Conservation (phyloP, 2,113 vertebrate species). For the Eidolon helvum region DNA sequence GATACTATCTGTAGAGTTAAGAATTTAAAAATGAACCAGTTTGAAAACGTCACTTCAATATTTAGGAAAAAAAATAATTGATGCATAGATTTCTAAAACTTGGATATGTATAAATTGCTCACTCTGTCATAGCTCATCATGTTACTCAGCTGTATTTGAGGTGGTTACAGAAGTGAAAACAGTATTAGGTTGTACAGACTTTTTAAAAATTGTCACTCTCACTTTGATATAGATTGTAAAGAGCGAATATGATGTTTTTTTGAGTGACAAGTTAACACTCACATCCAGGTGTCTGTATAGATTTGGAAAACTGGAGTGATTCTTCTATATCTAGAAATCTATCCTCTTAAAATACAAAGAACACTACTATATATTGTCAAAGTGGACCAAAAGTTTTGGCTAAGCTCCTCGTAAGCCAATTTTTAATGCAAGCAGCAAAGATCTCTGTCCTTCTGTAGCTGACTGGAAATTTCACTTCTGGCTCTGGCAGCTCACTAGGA, state of each 20-base stretch:
- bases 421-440: neutral
- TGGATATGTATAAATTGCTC: neutral
- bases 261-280: neutral
- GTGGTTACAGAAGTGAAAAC: neutral
- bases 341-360: neutral
- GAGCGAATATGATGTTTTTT: neutral
- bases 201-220: neutral
- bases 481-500: neutral
- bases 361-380: neutral
- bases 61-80: neutral
- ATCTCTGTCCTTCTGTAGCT: neutral
- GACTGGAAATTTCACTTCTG: neutral
- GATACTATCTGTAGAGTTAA: neutral
- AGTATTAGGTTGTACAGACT: neutral
- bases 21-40: neutral
- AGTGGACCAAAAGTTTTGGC: neutral
- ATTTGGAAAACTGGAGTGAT: neutral
- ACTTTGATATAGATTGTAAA: neutral
- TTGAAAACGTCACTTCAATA: neutral
- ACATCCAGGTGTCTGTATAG: neutral
- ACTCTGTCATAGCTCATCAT: neutral
- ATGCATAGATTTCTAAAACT: neutral
- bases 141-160: neutral
- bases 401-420: neutral
- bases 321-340: neutral